phyloP scores from a whole-genome alignment of 1,140 invertebrate genomes.

The Andrena cerasifolii region DNA sequence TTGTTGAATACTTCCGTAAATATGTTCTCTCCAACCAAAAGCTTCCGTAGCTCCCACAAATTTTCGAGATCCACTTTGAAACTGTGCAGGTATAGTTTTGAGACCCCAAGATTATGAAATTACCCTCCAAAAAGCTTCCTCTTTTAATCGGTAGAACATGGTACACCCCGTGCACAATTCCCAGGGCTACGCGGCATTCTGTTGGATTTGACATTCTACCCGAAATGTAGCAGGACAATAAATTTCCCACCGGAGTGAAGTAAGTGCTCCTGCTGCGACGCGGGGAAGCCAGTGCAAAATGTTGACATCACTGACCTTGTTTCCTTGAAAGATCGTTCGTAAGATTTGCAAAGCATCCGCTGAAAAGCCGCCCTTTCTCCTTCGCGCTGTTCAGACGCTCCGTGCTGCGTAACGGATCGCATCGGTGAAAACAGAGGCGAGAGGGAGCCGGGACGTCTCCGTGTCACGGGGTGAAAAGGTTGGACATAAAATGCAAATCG shows the following conservation, averaged over 20 bases:
- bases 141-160: too few species aligned
- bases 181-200: too few species aligned
- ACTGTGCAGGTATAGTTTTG: too few species aligned
- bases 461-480: conserved; percentile 31
- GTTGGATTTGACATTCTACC: too few species aligned
- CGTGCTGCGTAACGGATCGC: conserved; percentile 26
- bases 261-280: background rate
- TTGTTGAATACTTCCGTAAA: too few species aligned
- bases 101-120: too few species aligned
- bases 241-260: background rate
- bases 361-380: background rate
- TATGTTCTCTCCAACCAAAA: too few species aligned
- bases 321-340: conserved; percentile 3
- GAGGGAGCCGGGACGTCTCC: background rate
- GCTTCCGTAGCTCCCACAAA: too few species aligned
- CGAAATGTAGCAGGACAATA: background rate
- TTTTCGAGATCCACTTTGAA: too few species aligned
- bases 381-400: background rate
- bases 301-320: conserved; percentile 55
- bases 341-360: conserved; percentile 11
- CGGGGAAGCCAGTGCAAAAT: background rate
- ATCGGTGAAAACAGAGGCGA: conserved; percentile 32
- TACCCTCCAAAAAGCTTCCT: too few species aligned
- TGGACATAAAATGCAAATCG: conserved; percentile 54
- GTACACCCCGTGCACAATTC: too few species aligned